phyloP scores from a whole-genome alignment of 2,888 invertebrate species.

The Schizotus pectinicornis region DNA sequence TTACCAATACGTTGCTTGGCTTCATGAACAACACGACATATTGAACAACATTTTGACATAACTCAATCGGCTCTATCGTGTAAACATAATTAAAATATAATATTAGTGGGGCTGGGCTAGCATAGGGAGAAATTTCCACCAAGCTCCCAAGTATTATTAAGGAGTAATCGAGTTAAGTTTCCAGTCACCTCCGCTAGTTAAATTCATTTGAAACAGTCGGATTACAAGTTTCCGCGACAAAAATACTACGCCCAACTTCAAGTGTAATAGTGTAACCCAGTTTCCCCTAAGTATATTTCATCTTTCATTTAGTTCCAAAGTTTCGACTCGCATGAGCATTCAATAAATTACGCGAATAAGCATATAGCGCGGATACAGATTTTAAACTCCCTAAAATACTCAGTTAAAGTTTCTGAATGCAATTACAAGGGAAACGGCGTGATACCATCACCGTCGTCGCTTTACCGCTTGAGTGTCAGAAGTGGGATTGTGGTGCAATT shows the following conservation, averaged over 20 bases:
- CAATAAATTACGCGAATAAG: conserved; percentile 8
- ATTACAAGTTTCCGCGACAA: conserved; percentile 18
- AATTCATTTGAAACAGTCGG: conserved; percentile 22
- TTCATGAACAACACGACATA: no score
- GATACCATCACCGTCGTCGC: no score
- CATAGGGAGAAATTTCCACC: no score
- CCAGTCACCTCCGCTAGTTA: conserved; percentile 20
- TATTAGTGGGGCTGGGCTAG: no score
- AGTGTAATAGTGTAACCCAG: conserved; percentile 15
- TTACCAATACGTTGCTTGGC: no score
- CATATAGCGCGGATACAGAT: conserved; percentile 23
- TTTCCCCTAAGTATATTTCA: conserved; percentile 16
- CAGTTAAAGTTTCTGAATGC: conserved; percentile 18
- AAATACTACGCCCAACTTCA: conserved; percentile 14
- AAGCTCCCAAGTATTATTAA: no score
- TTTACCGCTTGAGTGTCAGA: background rate
- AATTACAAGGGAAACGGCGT: background rate
- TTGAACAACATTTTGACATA: no score
- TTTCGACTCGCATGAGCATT: conserved; percentile 13
- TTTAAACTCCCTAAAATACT: conserved; percentile 15
- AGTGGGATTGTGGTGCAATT: conserved; percentile 5
- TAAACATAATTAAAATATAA: no score
- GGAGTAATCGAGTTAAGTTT: conserved; percentile 2
- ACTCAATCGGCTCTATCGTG: no score
- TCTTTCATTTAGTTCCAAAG: conserved; percentile 16